Conservation (phyloP, 2,888 invertebrate species). For the Hemistola chrysoprasaria region DNA sequence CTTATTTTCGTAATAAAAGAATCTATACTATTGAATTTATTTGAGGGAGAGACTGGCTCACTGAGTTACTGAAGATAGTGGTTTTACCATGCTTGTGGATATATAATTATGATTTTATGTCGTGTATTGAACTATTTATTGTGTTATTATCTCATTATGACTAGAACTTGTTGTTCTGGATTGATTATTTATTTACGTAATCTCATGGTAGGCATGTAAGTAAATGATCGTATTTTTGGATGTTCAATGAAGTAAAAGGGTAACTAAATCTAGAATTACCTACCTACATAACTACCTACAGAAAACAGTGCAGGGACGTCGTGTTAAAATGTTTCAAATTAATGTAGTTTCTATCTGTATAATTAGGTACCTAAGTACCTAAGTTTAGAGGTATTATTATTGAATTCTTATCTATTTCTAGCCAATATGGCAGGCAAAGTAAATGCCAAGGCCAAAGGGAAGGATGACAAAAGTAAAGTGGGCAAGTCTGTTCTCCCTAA, state of each 20-base stretch:
- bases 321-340: no score
- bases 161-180: no score
- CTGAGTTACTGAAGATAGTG: slow-evolving; percentile 54
- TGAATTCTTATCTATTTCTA: slow-evolving; percentile 7
- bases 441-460: slow-evolving; percentile 63
- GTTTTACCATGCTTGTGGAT: slow-evolving; percentile 55
- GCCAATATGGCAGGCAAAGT: slow-evolving; percentile 67
- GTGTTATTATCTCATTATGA: no score
- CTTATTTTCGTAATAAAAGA: slow-evolving; percentile 33
- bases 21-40: slow-evolving; percentile 54
- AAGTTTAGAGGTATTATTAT: no score
- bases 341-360: no score
- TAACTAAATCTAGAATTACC: no score
- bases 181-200: no score
- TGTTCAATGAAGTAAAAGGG: no score
- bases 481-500: slow-evolving; percentile 48
- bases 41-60: slow-evolving; percentile 76
- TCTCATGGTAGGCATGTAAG: no score
- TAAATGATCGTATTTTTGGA: no score
- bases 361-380: no score
- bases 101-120: slow-evolving; percentile 14
- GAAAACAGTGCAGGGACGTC: no score
- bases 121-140: slow-evolving; percentile 5
- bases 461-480: slow-evolving; percentile 64
- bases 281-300: background rate